Evolutionary conservation across 2,888 invertebrate genomes (phyloP).

Genomic region (Eupithecia subumbrata): DNA sequence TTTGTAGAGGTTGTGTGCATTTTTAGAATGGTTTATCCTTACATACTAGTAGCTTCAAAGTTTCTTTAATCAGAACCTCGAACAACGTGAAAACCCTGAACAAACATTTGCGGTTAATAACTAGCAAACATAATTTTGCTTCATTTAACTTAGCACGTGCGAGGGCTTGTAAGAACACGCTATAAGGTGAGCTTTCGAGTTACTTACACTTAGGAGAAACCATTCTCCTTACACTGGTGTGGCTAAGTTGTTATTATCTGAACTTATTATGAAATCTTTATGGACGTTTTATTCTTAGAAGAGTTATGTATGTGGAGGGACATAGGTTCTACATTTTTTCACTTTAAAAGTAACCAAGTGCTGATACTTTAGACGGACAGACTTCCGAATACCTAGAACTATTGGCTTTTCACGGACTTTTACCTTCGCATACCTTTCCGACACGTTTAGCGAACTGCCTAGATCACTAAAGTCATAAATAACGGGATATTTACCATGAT

Average conservation of each 20-base stretch:
- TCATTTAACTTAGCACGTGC: not conserved
- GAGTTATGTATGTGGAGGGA: too few species aligned
- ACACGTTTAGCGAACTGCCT: too few species aligned
- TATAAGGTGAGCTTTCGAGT: not conserved
- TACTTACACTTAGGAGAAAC: not conserved
- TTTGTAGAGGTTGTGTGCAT: too few species aligned
- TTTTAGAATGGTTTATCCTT: too few species aligned
- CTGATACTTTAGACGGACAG: too few species aligned
- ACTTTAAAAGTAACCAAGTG: not conserved
- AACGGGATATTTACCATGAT: too few species aligned
- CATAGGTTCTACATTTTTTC: not conserved
- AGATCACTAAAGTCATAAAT: too few species aligned
- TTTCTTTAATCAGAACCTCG: not conserved
- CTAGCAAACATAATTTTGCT: conserved; percentile 31
- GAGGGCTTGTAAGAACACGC: not conserved
- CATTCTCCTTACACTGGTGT: not conserved
- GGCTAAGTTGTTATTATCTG: not conserved
- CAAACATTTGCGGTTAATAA: conserved; percentile 36
- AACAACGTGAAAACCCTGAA: conserved; percentile 19
- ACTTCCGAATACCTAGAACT: too few species aligned
- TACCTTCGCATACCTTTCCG: too few species aligned
- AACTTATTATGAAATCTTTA: not conserved
- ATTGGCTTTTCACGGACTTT: too few species aligned
- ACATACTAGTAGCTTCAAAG: too few species aligned
- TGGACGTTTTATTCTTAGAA: not conserved